phyloP scores from a whole-genome alignment of 2,797 vertebrate genomes.

The Ptychadena robeensis region DNA sequence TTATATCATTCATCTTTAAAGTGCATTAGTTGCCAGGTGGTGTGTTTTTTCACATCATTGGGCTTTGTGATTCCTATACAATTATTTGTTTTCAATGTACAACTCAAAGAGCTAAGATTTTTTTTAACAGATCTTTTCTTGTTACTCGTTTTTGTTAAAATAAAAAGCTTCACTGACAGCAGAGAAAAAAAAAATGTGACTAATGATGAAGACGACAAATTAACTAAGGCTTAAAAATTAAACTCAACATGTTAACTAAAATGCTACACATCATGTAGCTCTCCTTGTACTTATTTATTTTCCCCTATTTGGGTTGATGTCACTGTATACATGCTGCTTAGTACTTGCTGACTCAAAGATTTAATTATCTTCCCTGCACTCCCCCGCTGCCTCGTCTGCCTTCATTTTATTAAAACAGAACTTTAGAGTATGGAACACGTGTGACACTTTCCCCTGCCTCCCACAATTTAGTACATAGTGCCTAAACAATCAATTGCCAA shows the following conservation, averaged over 20 bases:
- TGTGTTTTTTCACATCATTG: slow-evolving; percentile 2
- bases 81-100: slow-evolving; percentile 4
- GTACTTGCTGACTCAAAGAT: neutral
- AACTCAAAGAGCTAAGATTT: slow-evolving; percentile 8
- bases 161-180: slow-evolving; percentile 1
- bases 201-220: neutral
- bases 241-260: neutral
- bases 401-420: neutral
- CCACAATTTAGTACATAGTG: too few species aligned
- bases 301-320: neutral
- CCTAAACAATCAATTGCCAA: too few species aligned
- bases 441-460: too few species aligned
- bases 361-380: neutral
- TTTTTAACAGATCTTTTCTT: neutral
- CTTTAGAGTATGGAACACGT: neutral
- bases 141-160: slow-evolving; percentile 11
- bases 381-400: too few species aligned
- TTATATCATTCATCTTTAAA: slow-evolving; percentile 11
- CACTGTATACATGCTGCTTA: neutral
- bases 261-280: neutral
- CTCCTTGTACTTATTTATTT: neutral
- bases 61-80: slow-evolving; percentile 2
- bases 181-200: neutral
- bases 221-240: neutral
- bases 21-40: slow-evolving; percentile 12